Percentiles rank a stretch among this genome's conserved stretches.
Conservation (phyloP, 92 coral and sea anemone genomes). For the Epizoanthus stellaris region DNA sequence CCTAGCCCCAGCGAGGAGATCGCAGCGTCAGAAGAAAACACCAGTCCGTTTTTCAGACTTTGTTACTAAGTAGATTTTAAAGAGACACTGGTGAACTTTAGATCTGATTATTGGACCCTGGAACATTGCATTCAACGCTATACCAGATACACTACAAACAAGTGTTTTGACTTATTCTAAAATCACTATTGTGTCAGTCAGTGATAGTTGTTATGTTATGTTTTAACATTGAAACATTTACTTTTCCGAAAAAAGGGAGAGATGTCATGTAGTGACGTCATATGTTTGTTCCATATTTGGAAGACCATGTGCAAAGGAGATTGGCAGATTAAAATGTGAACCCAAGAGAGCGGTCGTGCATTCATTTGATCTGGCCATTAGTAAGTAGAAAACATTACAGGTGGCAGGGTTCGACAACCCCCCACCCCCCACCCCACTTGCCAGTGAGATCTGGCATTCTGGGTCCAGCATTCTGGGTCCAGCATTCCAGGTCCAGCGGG, state of each 20-base stretch:
- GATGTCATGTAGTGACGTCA: not conserved
- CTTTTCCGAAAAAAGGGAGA: slow-evolving; percentile 6
- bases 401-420: no score
- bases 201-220: slow-evolving; percentile 12
- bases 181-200: not conserved
- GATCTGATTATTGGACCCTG: slow-evolving; percentile 8
- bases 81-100: slow-evolving; percentile 17
- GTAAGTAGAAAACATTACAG: not conserved
- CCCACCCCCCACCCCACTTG: no score
- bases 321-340: not conserved
- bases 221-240: not conserved
- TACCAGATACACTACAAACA: not conserved
- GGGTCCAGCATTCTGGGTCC: no score
- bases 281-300: not conserved
- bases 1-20: slow-evolving; percentile 20
- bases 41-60: slow-evolving; percentile 42
- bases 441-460: no score
- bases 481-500: no score
- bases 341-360: not conserved
- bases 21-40: slow-evolving; percentile 33
- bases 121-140: slow-evolving; percentile 11
- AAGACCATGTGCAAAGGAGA: not conserved
- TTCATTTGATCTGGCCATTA: not conserved
- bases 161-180: not conserved
- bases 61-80: slow-evolving; percentile 19